Evolutionary conservation across 2,797 vertebrate species (phyloP).

Genomic region (Uromys caudimaculatus): DNA sequence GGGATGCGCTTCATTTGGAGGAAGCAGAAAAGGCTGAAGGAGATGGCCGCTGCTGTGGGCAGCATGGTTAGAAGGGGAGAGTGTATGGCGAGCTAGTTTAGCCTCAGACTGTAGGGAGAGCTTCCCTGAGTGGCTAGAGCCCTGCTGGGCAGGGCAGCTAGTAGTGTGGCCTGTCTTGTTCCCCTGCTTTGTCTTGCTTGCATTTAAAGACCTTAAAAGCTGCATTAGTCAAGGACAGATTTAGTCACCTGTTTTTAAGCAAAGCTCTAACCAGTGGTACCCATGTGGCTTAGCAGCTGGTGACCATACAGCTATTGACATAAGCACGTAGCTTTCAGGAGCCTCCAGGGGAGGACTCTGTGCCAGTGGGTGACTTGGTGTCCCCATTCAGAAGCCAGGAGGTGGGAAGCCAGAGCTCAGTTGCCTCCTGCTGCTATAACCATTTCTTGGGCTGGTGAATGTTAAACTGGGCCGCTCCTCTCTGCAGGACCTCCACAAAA

Average conservation of each 20-base stretch:
- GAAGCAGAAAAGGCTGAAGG: neutral
- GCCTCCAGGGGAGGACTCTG: neutral
- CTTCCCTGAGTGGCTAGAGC: neutral
- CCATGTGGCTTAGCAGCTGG: neutral
- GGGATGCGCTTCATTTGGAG: neutral
- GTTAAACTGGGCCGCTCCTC: neutral
- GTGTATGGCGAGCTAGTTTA: neutral
- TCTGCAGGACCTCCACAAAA: constrained; percentile 93
- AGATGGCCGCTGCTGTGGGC: neutral
- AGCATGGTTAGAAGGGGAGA: accelerated
- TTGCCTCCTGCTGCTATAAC: neutral
- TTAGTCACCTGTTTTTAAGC: neutral
- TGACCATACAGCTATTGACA: neutral
- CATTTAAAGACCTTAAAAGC: neutral
- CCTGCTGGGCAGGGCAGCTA: neutral
- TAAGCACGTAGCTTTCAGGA: neutral
- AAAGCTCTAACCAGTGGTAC: neutral
- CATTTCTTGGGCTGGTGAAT: neutral
- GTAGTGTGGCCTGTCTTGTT: accelerated
- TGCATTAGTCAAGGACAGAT: neutral
- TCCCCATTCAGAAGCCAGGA: neutral
- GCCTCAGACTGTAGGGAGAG: neutral
- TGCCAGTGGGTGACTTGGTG: neutral
- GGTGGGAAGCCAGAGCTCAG: neutral
- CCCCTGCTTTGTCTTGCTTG: neutral